Evolutionary conservation across 2,113 vertebrate species (phyloP), one percentile per base, ranked within the genome.

Genomic region (Gadus macrocephalus): DNA sequence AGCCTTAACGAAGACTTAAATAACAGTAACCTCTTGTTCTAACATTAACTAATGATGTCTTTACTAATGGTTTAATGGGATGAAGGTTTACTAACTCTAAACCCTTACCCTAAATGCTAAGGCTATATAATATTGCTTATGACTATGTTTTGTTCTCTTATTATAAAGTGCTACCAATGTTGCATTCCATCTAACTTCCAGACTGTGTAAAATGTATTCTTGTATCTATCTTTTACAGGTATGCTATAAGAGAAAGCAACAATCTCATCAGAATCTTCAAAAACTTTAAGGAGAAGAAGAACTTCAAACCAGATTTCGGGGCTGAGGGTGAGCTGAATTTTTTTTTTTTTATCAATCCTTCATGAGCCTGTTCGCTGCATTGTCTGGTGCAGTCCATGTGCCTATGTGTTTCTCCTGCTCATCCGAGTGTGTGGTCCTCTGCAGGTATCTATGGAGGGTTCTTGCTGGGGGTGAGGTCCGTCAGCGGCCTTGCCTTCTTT

Each of bases 251-350:
- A 67, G 96, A 96, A 77, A 95, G 94, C 86, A 96, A 89, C 91
- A 96, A 93, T 35, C 85, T 94, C 75, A 92, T 98, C 19, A 97
- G 96, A 87, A 93, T 97, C 86, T 98, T 97, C 85, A 97, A 97
- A 87, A 98, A 98, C 68, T 98, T 98, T 79, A 98, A 98, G 79
- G 94, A 96, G 87, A 97, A 95, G 85, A 98, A 96, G 69, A 91
- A 92, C 0, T 98, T 97, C 86, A 98, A 96, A 82, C 95, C 96
- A 16, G 94, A 97, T 82, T 96, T 96, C 87, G 96, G 96, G 78
- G 93, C 94, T 59, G 83, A 83, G 74, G 78, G 81, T 83, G 27
- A 69, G 68, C 3, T 56, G 49, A 12, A 62, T 25, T 0, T 2
- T 58, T 56, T 58, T 56, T 35, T 3, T 2, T 67, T 6, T 31